These are phyloP conservation scores for Parasteatoda tepidariorum DNA, from an alignment of 1,140 invertebrate species.

Conservation along the genomic window DNA sequence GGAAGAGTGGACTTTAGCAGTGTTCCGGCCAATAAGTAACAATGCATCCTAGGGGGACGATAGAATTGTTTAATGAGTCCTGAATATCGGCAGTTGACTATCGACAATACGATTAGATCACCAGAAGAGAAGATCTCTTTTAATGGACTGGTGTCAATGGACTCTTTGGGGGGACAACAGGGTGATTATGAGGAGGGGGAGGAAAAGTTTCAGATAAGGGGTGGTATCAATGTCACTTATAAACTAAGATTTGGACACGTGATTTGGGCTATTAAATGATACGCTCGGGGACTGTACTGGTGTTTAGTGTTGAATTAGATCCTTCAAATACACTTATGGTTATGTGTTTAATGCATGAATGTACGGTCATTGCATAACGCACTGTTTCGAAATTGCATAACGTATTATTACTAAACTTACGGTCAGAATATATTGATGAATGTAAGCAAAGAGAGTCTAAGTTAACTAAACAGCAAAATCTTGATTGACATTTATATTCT, in stretches of 20 bases:
- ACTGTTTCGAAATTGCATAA: too few relatives aligned
- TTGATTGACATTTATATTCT: too few relatives aligned
- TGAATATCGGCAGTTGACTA: background rate
- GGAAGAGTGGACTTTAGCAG: too few relatives aligned
- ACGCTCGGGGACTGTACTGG: background rate
- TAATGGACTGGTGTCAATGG: slow-evolving; percentile 45
- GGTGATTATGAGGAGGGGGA: background rate
- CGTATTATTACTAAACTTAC: too few relatives aligned
- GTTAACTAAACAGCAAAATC: too few relatives aligned
- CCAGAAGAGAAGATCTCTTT: background rate
- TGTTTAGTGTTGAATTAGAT: too few relatives aligned
- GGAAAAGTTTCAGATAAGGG: background rate
- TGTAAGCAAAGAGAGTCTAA: too few relatives aligned
- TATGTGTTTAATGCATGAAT: too few relatives aligned
- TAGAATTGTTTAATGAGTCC: slow-evolving; percentile 35
- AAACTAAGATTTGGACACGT: background rate
- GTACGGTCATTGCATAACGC: too few relatives aligned
- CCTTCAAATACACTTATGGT: too few relatives aligned
- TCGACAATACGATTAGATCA: background rate
- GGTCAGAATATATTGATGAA: too few relatives aligned
- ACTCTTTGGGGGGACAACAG: slow-evolving; percentile 6
- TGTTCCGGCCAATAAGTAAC: background rate
- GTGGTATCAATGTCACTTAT: background rate
- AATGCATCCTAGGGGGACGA: background rate
- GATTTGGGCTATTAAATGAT: background rate